Conservation (phyloP, 2,113 vertebrate genomes). For the Coracopsis vasa region DNA sequence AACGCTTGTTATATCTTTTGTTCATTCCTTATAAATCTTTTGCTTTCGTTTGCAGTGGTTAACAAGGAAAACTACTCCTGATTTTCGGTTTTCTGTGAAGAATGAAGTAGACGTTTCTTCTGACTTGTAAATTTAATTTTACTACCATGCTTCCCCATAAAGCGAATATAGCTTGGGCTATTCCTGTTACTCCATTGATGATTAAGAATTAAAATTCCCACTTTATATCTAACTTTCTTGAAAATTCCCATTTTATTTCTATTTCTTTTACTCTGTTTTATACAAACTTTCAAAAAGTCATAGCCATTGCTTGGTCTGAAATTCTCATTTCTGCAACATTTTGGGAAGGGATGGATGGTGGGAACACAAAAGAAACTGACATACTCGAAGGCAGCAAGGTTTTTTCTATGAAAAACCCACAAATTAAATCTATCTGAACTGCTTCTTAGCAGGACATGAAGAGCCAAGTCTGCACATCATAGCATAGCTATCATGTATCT, state of each 20-base stretch:
- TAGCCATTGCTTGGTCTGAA: neutral
- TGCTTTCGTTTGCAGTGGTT: neutral
- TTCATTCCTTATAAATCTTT: neutral
- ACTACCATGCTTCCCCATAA: neutral
- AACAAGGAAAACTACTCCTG: neutral
- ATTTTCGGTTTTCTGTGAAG: neutral
- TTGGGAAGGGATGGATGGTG: neutral
- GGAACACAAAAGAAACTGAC: neutral
- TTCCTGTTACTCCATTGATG: neutral
- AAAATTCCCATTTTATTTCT: neutral
- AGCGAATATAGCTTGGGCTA: neutral
- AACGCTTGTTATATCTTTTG: neutral
- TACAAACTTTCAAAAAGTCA: neutral
- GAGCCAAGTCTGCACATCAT: neutral
- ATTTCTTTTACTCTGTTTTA: neutral
- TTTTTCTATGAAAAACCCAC: neutral
- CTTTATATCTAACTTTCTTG: neutral
- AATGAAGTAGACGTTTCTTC: neutral
- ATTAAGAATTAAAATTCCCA: neutral
- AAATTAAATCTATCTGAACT: neutral
- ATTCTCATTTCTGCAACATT: neutral
- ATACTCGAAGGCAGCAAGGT: neutral
- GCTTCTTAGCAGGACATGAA: neutral
- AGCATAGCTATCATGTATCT: neutral
- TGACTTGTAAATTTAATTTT: conserved; percentile 7